Percentiles rank a stretch among this genome's conserved stretches.
Conservation (phyloP, 2,797 vertebrate genomes). For the Darevskia nairensis region DNA sequence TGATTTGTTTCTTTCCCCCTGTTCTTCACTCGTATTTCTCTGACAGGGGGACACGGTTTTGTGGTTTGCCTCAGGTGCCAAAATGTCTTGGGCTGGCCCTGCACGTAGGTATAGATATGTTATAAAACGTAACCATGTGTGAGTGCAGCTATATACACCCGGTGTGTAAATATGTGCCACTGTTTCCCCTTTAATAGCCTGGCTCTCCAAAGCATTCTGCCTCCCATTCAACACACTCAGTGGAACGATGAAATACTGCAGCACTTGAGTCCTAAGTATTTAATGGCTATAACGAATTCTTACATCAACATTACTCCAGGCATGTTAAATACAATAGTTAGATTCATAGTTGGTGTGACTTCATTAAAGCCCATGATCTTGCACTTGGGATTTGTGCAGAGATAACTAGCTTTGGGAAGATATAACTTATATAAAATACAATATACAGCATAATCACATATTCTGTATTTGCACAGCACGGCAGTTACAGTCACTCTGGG, state of each 20-base stretch:
- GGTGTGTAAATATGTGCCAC: neutral
- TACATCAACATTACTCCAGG: constrained; percentile 45
- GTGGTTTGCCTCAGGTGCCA: too few relatives aligned
- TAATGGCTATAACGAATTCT: constrained; percentile 59
- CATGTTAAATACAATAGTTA: constrained; percentile 39
- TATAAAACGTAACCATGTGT: too few relatives aligned
- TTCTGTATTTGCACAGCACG: constrained; percentile 40
- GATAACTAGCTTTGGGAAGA: constrained; percentile 62
- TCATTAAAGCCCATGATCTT: constrained; percentile 68
- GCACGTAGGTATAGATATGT: too few relatives aligned
- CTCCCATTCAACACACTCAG: neutral
- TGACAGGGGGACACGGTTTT: too few relatives aligned
- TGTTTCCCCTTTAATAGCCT: constrained; percentile 26
- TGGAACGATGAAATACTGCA: constrained; percentile 58
- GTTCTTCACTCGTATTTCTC: too few relatives aligned
- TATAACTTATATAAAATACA: constrained; percentile 67
- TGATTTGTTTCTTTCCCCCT: too few relatives aligned
- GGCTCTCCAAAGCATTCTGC: constrained; percentile 55
- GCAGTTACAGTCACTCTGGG: constrained; percentile 53
- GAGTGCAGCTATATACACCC: too few relatives aligned
- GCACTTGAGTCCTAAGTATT: constrained; percentile 45
- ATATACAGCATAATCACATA: constrained; percentile 31
- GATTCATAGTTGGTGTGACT: constrained; percentile 45
- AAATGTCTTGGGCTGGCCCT: too few relatives aligned
- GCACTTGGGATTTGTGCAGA: constrained; percentile 58